Percentiles rank a stretch among this genome's conserved stretches.
Conservation (phyloP, 1,140 invertebrate species). For the Microplitis mediator region DNA sequence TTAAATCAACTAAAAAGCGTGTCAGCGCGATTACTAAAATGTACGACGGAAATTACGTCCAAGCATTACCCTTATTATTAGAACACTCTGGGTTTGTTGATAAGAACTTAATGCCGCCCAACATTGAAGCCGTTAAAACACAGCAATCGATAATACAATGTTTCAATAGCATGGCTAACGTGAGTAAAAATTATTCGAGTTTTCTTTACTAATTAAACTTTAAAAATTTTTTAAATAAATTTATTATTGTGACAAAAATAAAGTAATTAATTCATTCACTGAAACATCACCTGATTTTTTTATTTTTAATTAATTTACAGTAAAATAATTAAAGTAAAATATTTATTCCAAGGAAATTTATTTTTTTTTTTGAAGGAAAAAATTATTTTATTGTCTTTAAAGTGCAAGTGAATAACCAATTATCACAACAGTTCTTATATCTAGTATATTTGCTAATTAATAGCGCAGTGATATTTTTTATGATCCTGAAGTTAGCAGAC, state of each 20-base stretch:
- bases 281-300: too few relatives aligned
- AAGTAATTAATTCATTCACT: too few relatives aligned
- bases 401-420: slow-evolving; percentile 32
- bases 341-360: neutral
- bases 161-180: slow-evolving; percentile 49
- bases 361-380: neutral
- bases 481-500: too few relatives aligned
- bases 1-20: slow-evolving; percentile 47
- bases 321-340: neutral
- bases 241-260: too few relatives aligned
- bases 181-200: slow-evolving; percentile 3
- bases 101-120: slow-evolving; percentile 45
- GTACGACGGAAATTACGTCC: slow-evolving; percentile 49
- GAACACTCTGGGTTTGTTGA: slow-evolving; percentile 49
- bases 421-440: slow-evolving; percentile 32
- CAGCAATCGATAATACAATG: slow-evolving; percentile 59
- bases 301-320: too few relatives aligned
- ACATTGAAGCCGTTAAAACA: slow-evolving; percentile 56
- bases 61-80: slow-evolving; percentile 49
- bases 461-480: neutral
- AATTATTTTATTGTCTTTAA: slow-evolving; percentile 32
- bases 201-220: neutral
- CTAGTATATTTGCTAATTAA: slow-evolving; percentile 14
- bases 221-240: neutral
- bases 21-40: slow-evolving; percentile 47